Evolutionary conservation across 2,888 invertebrate genomes (phyloP).

Genomic region (Agonopterix heracliana): DNA sequence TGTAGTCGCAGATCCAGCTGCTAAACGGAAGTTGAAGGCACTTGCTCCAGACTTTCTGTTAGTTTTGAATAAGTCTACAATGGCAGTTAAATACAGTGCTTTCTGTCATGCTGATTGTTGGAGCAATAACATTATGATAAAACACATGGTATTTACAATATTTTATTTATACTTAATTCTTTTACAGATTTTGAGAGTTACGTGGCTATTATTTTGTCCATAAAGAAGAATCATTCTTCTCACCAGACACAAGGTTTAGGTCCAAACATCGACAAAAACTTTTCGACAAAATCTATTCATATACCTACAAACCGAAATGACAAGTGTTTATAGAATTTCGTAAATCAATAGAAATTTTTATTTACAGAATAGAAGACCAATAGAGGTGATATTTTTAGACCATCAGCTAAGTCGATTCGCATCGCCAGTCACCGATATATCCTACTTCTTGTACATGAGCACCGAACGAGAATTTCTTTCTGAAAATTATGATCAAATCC

Average conservation of each 20-base stretch:
- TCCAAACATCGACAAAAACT: no score
- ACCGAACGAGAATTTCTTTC: slow-evolving; percentile 39
- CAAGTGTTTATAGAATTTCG: no score
- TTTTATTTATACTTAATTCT: no score
- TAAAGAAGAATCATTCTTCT: no score
- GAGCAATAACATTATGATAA: slow-evolving; percentile 50
- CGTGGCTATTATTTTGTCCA: no score
- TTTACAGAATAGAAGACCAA: slow-evolving; percentile 45
- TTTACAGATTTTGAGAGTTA: no score
- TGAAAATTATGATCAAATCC: slow-evolving; percentile 37
- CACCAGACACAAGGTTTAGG: no score
- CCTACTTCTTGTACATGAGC: slow-evolving; percentile 54
- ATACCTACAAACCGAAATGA: no score
- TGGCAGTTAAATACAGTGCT: slow-evolving; percentile 29
- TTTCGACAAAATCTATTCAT: slow-evolving; percentile 3
- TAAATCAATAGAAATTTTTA: slow-evolving; percentile 10
- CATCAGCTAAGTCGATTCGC: slow-evolving; percentile 46
- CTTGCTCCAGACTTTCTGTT: slow-evolving; percentile 34
- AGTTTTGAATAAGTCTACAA: slow-evolving; percentile 41
- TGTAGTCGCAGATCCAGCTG: slow-evolving; percentile 32
- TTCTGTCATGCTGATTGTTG: slow-evolving; percentile 61
- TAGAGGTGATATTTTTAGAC: slow-evolving; percentile 48
- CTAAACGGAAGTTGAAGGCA: slow-evolving; percentile 32
- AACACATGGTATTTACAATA: slow-evolving; percentile 29
- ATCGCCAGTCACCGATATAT: slow-evolving; percentile 51